These are phyloP conservation scores for Scomberomorus guttatus DNA, from an alignment of 2,797 vertebrate species.

Conservation along the genomic window DNA sequence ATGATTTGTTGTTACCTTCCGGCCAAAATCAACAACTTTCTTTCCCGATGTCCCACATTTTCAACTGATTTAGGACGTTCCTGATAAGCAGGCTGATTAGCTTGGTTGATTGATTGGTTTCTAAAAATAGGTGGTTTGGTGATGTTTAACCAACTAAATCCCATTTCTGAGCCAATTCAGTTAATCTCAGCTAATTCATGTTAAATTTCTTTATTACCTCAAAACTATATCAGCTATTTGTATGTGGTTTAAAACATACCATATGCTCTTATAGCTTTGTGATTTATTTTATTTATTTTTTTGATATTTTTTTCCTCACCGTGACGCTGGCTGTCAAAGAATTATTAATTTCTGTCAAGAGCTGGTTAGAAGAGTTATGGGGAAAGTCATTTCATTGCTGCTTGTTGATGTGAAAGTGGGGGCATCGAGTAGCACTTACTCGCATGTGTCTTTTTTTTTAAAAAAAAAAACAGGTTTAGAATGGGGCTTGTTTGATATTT, in stretches of 20 bases:
- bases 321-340: slow-evolving; percentile 4
- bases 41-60: slow-evolving; percentile 5
- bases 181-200: slow-evolving; percentile 19
- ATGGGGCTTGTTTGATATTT: slow-evolving; percentile 43
- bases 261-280: background rate
- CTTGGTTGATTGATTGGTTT: slow-evolving; percentile 43
- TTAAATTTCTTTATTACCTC: slow-evolving; percentile 1
- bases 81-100: slow-evolving; percentile 17
- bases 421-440: slow-evolving; percentile 22
- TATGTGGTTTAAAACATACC: slow-evolving; percentile 12
- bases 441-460: slow-evolving; percentile 40
- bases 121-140: slow-evolving; percentile 54
- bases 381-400: slow-evolving; percentile 19
- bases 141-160: slow-evolving; percentile 60
- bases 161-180: slow-evolving; percentile 45
- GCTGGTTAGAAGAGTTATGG: slow-evolving; percentile 8
- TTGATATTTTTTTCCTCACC: background rate
- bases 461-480: slow-evolving; percentile 53
- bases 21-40: slow-evolving; percentile 14
- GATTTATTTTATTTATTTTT: no score
- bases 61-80: slow-evolving; percentile 19
- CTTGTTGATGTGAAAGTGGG: slow-evolving; percentile 25
- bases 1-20: slow-evolving; percentile 28
- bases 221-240: slow-evolving; percentile 2
- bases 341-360: background rate